These are phyloP conservation scores for Lasioglossum malachurum DNA, from an alignment of 2,888 invertebrate species.

Conservation along the genomic window DNA sequence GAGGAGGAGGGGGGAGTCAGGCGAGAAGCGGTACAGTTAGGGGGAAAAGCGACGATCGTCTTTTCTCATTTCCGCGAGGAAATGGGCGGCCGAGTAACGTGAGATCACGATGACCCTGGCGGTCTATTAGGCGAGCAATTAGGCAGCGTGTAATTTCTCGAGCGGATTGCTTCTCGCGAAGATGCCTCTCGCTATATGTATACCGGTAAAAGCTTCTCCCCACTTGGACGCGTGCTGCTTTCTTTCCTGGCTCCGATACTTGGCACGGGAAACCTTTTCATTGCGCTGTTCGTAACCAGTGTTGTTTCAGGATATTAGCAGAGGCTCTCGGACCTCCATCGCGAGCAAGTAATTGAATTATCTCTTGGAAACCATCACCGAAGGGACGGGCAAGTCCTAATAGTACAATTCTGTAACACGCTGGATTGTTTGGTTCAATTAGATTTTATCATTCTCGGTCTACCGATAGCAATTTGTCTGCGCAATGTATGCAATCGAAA, in stretches of 20 bases:
- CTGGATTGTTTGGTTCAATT: neutral
- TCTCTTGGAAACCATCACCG: neutral
- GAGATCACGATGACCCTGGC: conserved; percentile 66
- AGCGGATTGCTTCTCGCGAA: conserved; percentile 6
- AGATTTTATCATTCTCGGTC: neutral
- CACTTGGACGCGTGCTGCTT: neutral
- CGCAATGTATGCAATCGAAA: too few relatives aligned
- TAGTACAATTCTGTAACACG: neutral
- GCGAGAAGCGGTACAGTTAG: conserved; percentile 8
- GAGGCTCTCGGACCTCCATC: neutral
- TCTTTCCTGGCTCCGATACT: conserved; percentile 13
- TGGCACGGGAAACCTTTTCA: conserved; percentile 2
- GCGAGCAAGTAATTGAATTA: conserved; percentile 3
- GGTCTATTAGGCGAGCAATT: conserved; percentile 59
- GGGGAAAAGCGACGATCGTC: conserved; percentile 38
- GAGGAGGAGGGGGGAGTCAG: conserved; percentile 7
- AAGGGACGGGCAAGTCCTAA: neutral
- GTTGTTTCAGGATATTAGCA: conserved; percentile 13
- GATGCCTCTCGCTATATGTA: neutral
- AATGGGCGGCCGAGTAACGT: conserved; percentile 55
- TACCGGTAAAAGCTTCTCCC: conserved; percentile 3
- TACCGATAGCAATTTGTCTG: neutral
- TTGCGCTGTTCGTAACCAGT: neutral
- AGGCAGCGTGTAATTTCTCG: conserved; percentile 59
- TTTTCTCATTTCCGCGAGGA: conserved; percentile 65